These are phyloP conservation scores for Leptinotarsa haldemani DNA, from an alignment of 2,888 invertebrate species.

Conservation along the genomic window DNA sequence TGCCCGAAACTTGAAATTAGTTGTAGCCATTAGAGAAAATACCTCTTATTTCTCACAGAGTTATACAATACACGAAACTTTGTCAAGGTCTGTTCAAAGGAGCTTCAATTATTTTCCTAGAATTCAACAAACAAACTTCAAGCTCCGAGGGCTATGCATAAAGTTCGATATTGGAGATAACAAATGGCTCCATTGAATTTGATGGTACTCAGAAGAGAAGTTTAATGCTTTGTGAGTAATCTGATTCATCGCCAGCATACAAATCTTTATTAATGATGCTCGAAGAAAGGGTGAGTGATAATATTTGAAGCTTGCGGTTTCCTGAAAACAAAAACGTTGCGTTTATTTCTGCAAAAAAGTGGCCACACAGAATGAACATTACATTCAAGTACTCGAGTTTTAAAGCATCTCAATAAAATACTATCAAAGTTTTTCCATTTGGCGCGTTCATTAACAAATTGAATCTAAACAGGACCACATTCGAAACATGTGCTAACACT, in stretches of 20 bases:
- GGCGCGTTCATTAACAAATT: not conserved
- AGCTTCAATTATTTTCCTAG: slow-evolving; percentile 21
- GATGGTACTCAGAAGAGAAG: slow-evolving; percentile 8
- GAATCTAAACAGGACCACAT: not conserved
- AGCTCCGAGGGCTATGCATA: slow-evolving; percentile 3
- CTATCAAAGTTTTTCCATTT: not conserved
- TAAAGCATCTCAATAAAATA: not conserved
- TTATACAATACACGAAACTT: slow-evolving; percentile 12
- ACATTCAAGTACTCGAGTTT: too few relatives aligned
- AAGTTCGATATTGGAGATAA: slow-evolving; percentile 23
- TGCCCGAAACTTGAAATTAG: slow-evolving; percentile 17
- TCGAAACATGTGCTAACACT: not conserved
- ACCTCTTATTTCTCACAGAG: slow-evolving; percentile 3
- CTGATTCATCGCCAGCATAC: slow-evolving; percentile 14
- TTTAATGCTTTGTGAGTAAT: slow-evolving; percentile 14
- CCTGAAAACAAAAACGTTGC: slow-evolving; percentile 1
- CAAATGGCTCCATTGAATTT: slow-evolving; percentile 17
- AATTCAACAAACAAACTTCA: slow-evolving; percentile 16
- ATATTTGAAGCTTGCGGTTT: not conserved
- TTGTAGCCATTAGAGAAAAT: slow-evolving; percentile 20
- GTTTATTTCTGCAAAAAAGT: not conserved
- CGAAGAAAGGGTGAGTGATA: slow-evolving; percentile 9
- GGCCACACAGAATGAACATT: too few relatives aligned
- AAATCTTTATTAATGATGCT: slow-evolving; percentile 11
- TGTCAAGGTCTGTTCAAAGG: slow-evolving; percentile 14